phyloP scores from a whole-genome alignment of 1,140 invertebrate species.

The Orius insidiosus region DNA sequence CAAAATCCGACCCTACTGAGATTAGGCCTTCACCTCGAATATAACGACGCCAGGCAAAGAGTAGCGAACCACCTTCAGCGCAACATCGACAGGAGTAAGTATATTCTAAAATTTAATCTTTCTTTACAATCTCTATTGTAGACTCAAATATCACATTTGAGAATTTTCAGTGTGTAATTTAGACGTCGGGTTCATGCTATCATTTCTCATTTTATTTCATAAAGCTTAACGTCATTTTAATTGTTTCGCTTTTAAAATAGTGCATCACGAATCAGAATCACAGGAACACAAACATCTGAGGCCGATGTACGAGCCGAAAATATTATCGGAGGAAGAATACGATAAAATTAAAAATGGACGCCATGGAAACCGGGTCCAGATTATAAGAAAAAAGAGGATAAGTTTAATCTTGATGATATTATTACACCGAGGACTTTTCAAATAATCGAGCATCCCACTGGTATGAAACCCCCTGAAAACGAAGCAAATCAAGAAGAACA shows the following conservation, averaged over 20 bases:
- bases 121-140: neutral
- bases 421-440: neutral
- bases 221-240: neutral
- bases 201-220: constrained; percentile 1
- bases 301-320: too few species aligned
- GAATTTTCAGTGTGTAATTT: neutral
- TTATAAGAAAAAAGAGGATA: too few species aligned
- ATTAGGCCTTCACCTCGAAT: constrained; percentile 87
- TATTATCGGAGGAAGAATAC: too few species aligned
- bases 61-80: constrained; percentile 83
- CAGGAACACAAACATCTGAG: too few species aligned
- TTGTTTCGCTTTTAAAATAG: constrained; percentile 1
- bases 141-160: neutral
- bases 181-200: neutral
- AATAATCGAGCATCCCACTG: constrained; percentile 3
- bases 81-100: constrained; percentile 94
- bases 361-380: too few species aligned
- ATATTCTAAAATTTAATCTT: neutral
- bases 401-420: too few species aligned
- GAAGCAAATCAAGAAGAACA: neutral
- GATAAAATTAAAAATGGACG: too few species aligned
- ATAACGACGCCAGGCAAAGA: constrained; percentile 84
- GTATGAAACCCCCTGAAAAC: constrained; percentile 1
- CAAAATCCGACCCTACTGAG: constrained; percentile 80
- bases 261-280: neutral